phyloP scores from a whole-genome alignment of 2,113 vertebrate species.

The Cyprinodon brontotheroides region DNA sequence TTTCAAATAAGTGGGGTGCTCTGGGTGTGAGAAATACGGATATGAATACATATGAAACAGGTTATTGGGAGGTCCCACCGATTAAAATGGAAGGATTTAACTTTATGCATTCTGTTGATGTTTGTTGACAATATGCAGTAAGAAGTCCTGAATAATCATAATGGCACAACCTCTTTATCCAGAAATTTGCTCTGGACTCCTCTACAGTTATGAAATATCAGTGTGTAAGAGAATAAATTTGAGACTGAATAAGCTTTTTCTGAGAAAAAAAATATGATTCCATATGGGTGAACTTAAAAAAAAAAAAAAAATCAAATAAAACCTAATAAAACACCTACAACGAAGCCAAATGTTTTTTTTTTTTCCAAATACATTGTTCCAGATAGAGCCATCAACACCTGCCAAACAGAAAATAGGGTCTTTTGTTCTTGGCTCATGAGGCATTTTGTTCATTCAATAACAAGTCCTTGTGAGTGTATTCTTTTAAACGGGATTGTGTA shows the following conservation, averaged over 20 bases:
- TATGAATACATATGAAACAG: conserved; percentile 11
- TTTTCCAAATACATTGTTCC: conserved; percentile 8
- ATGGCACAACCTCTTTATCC: not conserved
- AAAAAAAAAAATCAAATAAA: not conserved
- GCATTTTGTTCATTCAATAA: not conserved
- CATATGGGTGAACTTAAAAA: not conserved
- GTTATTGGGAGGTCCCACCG: not conserved
- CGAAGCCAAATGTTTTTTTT: not conserved
- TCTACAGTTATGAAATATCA: too few relatives aligned
- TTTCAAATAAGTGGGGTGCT: conserved; percentile 31
- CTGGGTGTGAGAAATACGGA: conserved; percentile 13
- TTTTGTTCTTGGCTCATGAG: conserved; percentile 17
- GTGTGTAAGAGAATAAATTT: not conserved
- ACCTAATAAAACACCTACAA: not conserved
- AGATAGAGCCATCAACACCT: not conserved
- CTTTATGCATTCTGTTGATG: not conserved
- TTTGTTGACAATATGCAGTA: not conserved
- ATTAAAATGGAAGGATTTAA: not conserved
- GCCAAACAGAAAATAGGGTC: conserved; percentile 9
- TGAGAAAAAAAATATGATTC: too few relatives aligned
- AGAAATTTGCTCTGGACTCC: not conserved
- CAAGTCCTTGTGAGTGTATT: not conserved
- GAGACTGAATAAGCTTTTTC: not conserved
- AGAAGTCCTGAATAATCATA: not conserved
- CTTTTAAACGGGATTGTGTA: not conserved